Base-by-base conservation (phyloP, 92 coral and sea anemone genomes). In the Porites divaricata region DNA sequence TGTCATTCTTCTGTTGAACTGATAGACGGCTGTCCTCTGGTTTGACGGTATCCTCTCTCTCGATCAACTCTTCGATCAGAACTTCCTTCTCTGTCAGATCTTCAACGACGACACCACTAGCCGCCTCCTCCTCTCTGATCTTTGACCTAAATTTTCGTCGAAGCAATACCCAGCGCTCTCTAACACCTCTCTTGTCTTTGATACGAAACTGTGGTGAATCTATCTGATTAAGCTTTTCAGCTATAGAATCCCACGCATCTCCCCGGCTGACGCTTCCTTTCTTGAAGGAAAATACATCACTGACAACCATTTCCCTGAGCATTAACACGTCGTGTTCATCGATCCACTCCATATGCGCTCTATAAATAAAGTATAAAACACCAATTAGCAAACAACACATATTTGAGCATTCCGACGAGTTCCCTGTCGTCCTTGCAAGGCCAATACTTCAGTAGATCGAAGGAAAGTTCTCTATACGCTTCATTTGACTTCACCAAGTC, bases 281-380 rank as follows among this genome's bases (percentile, higher is more conserved):
- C 35, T 28, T 28, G 35, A 28, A 28, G 35, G 35, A 28, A n/a
- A 28, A 28, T 28, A 28, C 76, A 75, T 74, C 82, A 76, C 62
- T 85, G 65, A 68, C 70, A 59, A 78, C 63, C 79, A 78, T 79
- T 77, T 85, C 79, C 72, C 77, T 77, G 50, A 85, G 84, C 76
- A 85, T 67, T 71, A 77, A 63, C 49, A 85, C 78, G 81, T 89
- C 89, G 75, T 89, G 89, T 49, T 85, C 87, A 64, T 67, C 74
- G 63, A 87, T 85, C 89, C 89, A 85, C 65, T 89, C 93, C 89
- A 89, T 89, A 63, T 82, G 77, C 76, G 71, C 71, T 72, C 78
- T 69, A 54, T 63, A n/a, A n/a, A 78, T 67, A 84, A 84, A 74
- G 67, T 64, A 84, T n/a, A 52, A 75, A 74, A 84, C 79, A 66